Evolutionary conservation across 2,888 invertebrate species (phyloP), one percentile per base, ranked within the genome.

Genomic region (Napeogenes sylphis): DNA sequence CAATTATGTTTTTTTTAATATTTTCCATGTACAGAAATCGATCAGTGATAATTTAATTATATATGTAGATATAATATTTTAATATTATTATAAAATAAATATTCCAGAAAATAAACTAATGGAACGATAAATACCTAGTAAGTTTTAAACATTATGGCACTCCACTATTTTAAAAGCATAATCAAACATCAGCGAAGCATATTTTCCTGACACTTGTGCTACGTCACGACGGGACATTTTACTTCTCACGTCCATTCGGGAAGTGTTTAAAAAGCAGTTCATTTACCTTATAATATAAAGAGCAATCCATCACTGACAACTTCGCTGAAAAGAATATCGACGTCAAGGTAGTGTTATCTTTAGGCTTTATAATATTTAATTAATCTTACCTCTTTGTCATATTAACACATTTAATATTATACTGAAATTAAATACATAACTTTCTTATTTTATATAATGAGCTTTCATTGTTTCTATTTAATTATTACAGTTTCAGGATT

Each of bases 241-340:
- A 69, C 76, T 78, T 80, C 80, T 75, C 75, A 68, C 72, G 73
- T 73, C 77, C 75, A 75, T 72, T 70, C 72, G 71, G 74, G 74
- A 77, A 72, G 75, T 75, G 74, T 78, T 81, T 79, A 79, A 81
- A 79, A 79, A 75, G 75, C 75, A 82, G 82, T 84, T 85, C 77
- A 84, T 87, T 85, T 83, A 81, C 78, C 83, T 81, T 82, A 81
- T 84, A 85, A 87, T 86, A 84, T 84, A 77, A 72, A 70, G 56
- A 68, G 80, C 76, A 80, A 87, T 87, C 84, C 82, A 88, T 89
- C 88, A 86, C 75, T 80, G 83, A 81, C 83, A 82, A 75, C 77
- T 78, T 74, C 74, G 77, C 77, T 79, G 76, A 78, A 76, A 74
- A 74, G 73, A 75, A 79, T 74, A 80, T 80, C 83, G 80, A 84